Percentiles rank a stretch among this genome's conserved stretches.
These are phyloP conservation scores for Discoglossus pictus DNA, from an alignment of 2,797 vertebrate genomes.

Conservation along the genomic window DNA sequence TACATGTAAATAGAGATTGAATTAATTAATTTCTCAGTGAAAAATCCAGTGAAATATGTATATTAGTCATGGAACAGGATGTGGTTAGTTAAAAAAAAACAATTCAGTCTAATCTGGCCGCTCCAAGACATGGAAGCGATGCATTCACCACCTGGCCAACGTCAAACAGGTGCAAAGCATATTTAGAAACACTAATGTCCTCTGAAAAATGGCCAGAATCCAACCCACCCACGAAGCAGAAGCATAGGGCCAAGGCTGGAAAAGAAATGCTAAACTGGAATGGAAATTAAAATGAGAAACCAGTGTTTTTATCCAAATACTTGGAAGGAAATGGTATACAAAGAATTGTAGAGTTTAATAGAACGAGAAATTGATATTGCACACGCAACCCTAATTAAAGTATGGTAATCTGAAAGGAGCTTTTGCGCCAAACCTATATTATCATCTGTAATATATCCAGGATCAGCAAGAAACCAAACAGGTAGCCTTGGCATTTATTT, in stretches of 20 bases:
- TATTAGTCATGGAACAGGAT: neutral
- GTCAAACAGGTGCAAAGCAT: conserved; percentile 31
- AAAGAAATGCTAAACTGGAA: conserved; percentile 3
- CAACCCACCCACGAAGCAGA: conserved; percentile 32
- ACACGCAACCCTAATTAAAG: no score
- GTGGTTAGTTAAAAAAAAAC: no score
- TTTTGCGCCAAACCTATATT: no score
- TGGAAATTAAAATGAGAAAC: neutral
- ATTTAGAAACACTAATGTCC: conserved; percentile 31
- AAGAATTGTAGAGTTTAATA: no score
- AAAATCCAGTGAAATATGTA: no score
- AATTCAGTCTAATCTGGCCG: neutral
- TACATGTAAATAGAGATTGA: no score
- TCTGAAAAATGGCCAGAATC: conserved; percentile 24
- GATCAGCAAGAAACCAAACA: no score
- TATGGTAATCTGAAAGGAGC: no score
- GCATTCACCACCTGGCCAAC: conserved; percentile 25
- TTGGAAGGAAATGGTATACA: neutral
- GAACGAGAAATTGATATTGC: no score
- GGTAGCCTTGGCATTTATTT: no score
- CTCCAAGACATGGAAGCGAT: neutral
- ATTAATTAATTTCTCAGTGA: no score
- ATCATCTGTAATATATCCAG: no score
- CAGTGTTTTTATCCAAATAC: conserved; percentile 10
- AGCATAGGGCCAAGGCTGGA: conserved; percentile 8